Evolutionary conservation across 2,888 invertebrate genomes (phyloP).

Genomic region (Melitaea athalia): DNA sequence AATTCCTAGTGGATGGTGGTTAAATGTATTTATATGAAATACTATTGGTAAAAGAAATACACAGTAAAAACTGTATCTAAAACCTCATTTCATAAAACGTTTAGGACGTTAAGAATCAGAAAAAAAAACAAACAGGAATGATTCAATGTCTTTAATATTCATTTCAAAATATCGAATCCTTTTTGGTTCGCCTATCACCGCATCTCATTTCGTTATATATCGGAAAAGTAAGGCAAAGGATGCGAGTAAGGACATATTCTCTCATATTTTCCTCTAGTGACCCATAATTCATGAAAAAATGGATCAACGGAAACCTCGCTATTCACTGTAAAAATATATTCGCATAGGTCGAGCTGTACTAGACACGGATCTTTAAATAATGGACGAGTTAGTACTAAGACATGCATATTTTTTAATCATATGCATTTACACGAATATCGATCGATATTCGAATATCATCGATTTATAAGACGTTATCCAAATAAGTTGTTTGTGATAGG

Average conservation of each 20-base stretch:
- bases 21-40: no score
- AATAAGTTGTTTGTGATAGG: no score
- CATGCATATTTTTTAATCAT: neutral
- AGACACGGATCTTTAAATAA: constrained; percentile 16
- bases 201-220: constrained; percentile 9
- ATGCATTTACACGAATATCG: no score
- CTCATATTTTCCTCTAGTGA: constrained; percentile 59
- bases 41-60: no score
- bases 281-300: constrained; percentile 70
- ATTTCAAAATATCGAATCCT: neutral
- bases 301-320: constrained; percentile 54
- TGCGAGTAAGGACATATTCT: constrained; percentile 47
- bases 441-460: no score
- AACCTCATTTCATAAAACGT: no score
- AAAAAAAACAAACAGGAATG: neutral
- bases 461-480: no score
- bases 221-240: constrained; percentile 22
- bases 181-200: neutral
- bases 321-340: constrained; percentile 35
- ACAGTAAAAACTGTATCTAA: no score
- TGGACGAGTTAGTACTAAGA: no score
- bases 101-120: no score
- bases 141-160: no score
- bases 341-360: constrained; percentile 21
- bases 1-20: no score